Conservation (phyloP, 2,113 vertebrate genomes). For the Nothobranchius furzeri region DNA sequence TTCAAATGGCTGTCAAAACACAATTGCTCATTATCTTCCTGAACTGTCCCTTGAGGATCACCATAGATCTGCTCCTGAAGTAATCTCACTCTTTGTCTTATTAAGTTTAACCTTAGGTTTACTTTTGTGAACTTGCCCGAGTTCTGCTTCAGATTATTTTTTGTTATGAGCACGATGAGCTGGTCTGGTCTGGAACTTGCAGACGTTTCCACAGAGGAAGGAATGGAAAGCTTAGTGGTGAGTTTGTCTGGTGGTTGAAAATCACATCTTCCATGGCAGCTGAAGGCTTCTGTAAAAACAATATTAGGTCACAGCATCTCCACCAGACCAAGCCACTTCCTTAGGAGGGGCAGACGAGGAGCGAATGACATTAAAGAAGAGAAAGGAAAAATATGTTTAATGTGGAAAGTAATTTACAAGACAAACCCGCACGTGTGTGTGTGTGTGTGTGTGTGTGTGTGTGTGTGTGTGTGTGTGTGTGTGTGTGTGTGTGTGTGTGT, state of each 20-base stretch:
- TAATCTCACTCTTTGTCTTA: constrained; percentile 2
- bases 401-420: constrained; percentile 14
- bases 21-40: too few relatives aligned
- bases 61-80: background rate
- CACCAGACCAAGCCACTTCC: constrained; percentile 57
- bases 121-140: constrained; percentile 42
- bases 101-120: constrained; percentile 29
- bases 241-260: constrained; percentile 41
- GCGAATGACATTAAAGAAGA: background rate
- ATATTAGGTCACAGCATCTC: constrained; percentile 56
- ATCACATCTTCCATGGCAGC: constrained; percentile 72
- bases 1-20: too few relatives aligned
- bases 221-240: constrained; percentile 68
- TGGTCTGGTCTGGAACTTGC: constrained; percentile 36
- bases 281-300: constrained; percentile 56
- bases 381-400: constrained; percentile 15
- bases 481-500: background rate
- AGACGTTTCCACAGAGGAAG: constrained; percentile 68
- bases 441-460: constrained; percentile 32
- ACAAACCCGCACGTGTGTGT: constrained; percentile 31
- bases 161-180: constrained; percentile 53
- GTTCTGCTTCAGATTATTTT: constrained; percentile 39
- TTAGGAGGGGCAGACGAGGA: constrained; percentile 28
- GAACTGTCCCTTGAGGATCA: background rate
- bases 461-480: constrained; percentile 9